phyloP scores from a whole-genome alignment of 2,888 invertebrate genomes.

The Pyralis farinalis region DNA sequence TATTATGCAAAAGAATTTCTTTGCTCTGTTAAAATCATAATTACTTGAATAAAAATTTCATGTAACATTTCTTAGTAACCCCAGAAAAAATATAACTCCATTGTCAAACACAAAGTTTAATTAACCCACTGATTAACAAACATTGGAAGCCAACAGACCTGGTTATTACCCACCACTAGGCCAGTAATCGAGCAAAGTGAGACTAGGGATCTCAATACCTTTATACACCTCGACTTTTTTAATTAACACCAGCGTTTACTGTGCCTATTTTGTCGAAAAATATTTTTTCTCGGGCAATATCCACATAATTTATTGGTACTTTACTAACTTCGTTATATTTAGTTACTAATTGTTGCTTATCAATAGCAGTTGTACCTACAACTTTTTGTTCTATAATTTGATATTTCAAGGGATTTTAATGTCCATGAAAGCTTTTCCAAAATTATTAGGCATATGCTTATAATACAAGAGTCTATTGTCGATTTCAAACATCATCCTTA shows the following conservation, averaged over 20 bases:
- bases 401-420: too few relatives aligned
- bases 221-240: constrained; percentile 9
- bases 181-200: background rate
- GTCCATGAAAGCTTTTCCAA: too few relatives aligned
- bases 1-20: too few relatives aligned
- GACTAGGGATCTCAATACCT: constrained; percentile 1
- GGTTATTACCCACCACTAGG: background rate
- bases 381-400: too few relatives aligned
- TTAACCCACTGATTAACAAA: constrained; percentile 11
- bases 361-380: background rate
- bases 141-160: constrained; percentile 9
- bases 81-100: too few relatives aligned
- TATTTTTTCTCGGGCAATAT: constrained; percentile 10
- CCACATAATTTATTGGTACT: constrained; percentile 10
- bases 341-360: constrained; percentile 3
- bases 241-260: constrained; percentile 12
- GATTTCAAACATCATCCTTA: too few relatives aligned
- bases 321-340: constrained; percentile 10
- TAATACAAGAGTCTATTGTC: too few relatives aligned
- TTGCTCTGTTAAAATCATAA: too few relatives aligned
- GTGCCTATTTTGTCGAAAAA: constrained; percentile 10
- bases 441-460: too few relatives aligned
- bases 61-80: too few relatives aligned
- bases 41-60: too few relatives aligned
- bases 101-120: constrained; percentile 6